phyloP scores from a whole-genome alignment of 2,888 invertebrate genomes.

The Chydorus sphaericus region DNA sequence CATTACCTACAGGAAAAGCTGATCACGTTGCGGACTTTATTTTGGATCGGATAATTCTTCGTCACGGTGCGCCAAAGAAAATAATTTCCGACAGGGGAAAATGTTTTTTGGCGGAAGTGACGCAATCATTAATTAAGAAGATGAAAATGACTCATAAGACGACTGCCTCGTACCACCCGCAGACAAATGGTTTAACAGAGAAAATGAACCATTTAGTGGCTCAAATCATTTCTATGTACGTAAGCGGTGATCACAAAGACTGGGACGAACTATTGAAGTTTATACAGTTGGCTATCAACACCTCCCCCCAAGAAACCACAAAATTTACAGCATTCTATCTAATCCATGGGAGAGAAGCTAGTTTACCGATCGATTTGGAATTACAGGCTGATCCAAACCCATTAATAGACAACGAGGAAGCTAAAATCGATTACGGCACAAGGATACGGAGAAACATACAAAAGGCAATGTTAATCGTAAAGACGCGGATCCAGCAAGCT shows the following conservation, averaged over 20 bases:
- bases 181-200: not conserved
- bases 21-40: constrained; percentile 17
- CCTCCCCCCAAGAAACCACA: not conserved
- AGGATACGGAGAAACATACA: not conserved
- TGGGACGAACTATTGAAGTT: not conserved
- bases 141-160: not conserved
- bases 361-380: not conserved
- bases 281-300: not conserved
- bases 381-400: not conserved
- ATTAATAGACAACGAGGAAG: too few species aligned
- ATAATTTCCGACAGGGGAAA: constrained; percentile 19
- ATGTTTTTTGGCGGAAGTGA: constrained; percentile 14
- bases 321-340: not conserved
- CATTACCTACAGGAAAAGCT: constrained; percentile 16
- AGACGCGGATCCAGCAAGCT: not conserved
- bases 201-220: not conserved
- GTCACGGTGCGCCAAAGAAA: constrained; percentile 13
- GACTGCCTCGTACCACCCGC: not conserved
- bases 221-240: constrained; percentile 9
- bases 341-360: not conserved
- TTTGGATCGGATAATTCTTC: constrained; percentile 16
- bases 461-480: not conserved
- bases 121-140: not conserved
- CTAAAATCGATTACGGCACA: too few species aligned
- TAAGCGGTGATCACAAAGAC: not conserved